These are phyloP conservation scores for Parazoanthus swiftii DNA, from an alignment of 92 coral and sea anemone genomes.

Conservation along the genomic window DNA sequence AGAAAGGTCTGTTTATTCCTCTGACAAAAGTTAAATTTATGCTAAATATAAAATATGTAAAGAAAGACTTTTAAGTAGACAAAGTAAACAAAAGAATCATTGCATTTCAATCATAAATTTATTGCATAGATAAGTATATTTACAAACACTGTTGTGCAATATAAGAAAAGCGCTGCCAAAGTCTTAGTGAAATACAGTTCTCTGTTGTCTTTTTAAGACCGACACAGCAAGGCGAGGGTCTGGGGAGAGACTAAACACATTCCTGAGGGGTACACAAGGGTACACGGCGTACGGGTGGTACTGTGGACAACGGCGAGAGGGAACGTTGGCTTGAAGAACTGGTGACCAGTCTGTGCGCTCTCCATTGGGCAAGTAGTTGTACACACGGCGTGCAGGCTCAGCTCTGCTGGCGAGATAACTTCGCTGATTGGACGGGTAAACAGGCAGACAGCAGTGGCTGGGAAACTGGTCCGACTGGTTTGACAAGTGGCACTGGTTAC, in stretches of 20 bases:
- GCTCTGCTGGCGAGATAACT: not conserved
- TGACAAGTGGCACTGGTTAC: not conserved
- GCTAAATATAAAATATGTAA: too few relatives aligned
- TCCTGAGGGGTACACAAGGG: constrained; percentile 13
- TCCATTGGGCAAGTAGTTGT: constrained; percentile 5
- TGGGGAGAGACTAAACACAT: not conserved
- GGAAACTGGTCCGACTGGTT: not conserved
- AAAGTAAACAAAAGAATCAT: not conserved
- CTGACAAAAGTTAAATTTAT: too few relatives aligned
- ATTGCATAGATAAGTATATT: not conserved
- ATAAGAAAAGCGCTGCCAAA: too few relatives aligned
- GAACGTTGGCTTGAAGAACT: not conserved
- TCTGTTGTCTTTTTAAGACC: not conserved
- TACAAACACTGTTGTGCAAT: too few relatives aligned
- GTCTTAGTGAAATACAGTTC: not conserved
- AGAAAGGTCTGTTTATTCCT: too few relatives aligned
- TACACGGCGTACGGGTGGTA: constrained; percentile 31
- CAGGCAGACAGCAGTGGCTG: not conserved
- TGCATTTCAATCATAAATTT: not conserved
- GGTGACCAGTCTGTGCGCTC: constrained; percentile 8
- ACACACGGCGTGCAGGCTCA: not conserved
- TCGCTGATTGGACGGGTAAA: too few relatives aligned
- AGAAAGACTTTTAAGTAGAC: too few relatives aligned
- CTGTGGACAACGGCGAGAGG: constrained; percentile 35
- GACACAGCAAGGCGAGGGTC: not conserved